Base-by-base conservation (phyloP, 2,888 invertebrate genomes). In the Sussaba pulchella region DNA sequence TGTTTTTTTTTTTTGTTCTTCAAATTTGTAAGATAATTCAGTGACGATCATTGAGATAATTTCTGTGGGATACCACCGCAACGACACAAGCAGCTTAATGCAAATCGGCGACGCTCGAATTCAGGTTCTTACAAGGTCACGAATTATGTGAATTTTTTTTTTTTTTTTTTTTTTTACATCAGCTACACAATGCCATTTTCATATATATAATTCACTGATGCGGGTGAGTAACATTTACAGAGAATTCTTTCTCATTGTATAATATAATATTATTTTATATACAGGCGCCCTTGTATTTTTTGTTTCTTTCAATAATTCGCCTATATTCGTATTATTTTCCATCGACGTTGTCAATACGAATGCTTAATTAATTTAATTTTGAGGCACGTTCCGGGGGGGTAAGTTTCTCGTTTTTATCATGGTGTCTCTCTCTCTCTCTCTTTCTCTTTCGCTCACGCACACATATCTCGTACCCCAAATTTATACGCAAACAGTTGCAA, bases 151-250 rank as follows among this genome's bases (percentile, higher is more conserved):
- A 31, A 31, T 31, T 31, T 31, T 31, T 31, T 31, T 31, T 31
- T 6, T 31, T 31, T 31, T 31, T 31, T 31, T 31, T 72, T 54
- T 61, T 17, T 72, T 41, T 47, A 50, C 57, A 61, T 61, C 52
- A 57, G 57, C 66, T 57, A 47, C 59, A 54, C 31, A 31, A 31
- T 5, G 6, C 6, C 6, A 31, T 6, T 54, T 66, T 57, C 36
- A 10, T 89, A 86, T 90, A 90, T 91, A 91, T 91, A 91, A n/a
- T 31, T 31, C 6, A 31, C 31, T 31, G 31, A 31, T 31, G 31
- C 31, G 6, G 6, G 31, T 31, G 91, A 91, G 91, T 91, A 91
- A 91, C 91, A 90, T 91, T 76, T 88, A 89, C 91, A 91, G 91
- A 91, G 91, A 91, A 91, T 91, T 90, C 88, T 87, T 88, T 90